phyloP scores from a whole-genome alignment of 1,140 invertebrate genomes.

The Phthorimaea operculella region DNA sequence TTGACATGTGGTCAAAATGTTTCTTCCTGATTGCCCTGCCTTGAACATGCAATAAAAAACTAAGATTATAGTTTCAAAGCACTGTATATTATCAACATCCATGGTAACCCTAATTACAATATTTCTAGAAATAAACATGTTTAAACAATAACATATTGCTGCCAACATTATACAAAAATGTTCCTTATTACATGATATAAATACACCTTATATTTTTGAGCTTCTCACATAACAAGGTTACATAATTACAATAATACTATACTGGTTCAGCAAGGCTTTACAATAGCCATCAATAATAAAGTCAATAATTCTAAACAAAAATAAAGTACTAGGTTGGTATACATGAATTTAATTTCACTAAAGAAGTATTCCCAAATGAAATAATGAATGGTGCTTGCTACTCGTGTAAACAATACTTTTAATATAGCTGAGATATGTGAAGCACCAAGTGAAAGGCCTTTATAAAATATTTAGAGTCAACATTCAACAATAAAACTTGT shows the following conservation, averaged over 20 bases:
- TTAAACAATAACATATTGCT: constrained; percentile 36
- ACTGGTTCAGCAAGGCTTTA: constrained; percentile 17
- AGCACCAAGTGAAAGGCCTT: no score
- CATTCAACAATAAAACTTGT: no score
- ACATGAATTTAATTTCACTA: not conserved
- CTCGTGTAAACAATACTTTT: no score
- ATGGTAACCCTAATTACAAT: constrained; percentile 8
- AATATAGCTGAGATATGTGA: no score
- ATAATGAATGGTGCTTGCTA: no score
- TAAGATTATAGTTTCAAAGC: not conserved
- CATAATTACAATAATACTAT: constrained; percentile 48
- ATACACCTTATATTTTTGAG: constrained; percentile 40
- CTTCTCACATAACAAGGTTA: constrained; percentile 41
- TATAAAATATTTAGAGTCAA: no score
- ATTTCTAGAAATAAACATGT: constrained; percentile 49
- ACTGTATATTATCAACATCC: not conserved
- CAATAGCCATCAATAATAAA: no score
- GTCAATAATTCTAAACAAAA: not conserved
- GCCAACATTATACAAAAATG: constrained; percentile 23
- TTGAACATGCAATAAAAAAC: not conserved
- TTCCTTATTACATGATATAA: constrained; percentile 44
- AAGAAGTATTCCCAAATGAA: no score
- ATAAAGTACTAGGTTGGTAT: not conserved
- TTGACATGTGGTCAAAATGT: no score
- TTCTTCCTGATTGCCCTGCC: no score